Base-by-base conservation (phyloP, 2,888 invertebrate species). In the Lacanobia wlatinum region DNA sequence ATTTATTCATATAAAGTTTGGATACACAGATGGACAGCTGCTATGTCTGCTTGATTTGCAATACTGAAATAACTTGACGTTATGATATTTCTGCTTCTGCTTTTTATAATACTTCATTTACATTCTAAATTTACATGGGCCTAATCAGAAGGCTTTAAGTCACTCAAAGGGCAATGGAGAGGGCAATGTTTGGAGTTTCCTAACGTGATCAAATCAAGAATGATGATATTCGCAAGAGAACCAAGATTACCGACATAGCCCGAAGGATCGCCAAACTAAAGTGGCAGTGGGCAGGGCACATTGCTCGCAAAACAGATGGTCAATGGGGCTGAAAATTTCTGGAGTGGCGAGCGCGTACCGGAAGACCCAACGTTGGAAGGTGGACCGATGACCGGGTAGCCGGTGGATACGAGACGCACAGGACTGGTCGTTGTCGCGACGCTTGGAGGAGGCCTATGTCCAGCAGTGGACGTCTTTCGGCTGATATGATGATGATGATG, bases 1-100 rank as follows among this genome's bases (percentile, higher is more conserved):
- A 38, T 61, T 62, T n/a, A 62, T 75, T 70, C 50, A 62, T 34
- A 28, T 12, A 60, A 53, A 40, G 3, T 40, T 48, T 8, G 16
- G 9, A 34, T 9, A 21, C 7, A n/a, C 23, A 0, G 48, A 52
- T 14, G 1, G 43, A 18, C 34, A 21, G 40, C 23, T 23, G 8
- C n/a, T n/a, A n/a, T 68, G 16, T 6, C 4, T 46, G 38, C 10
- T 38, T 14, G 21, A 43, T 69, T 43, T 12, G 16, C 12, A 43
- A n/a, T 43, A 8, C 40, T 8, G 1, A 21, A 65, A 64, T 55
- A 8, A 23, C 14, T n/a, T 9, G 50, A 9, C n/a, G n/a, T 9
- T 50, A 50, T 3, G n/a, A 50, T n/a, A 7, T 50, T 28, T 9
- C n/a, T n/a, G n/a, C n/a, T 50, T 50, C 50, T n/a, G 40, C 40